A percentile compares a stretch with the other conserved stretches of the same genome.
These are phyloP conservation scores for Bettongia penicillata DNA, from an alignment of 2,113 vertebrate species.

Conservation along the genomic window DNA sequence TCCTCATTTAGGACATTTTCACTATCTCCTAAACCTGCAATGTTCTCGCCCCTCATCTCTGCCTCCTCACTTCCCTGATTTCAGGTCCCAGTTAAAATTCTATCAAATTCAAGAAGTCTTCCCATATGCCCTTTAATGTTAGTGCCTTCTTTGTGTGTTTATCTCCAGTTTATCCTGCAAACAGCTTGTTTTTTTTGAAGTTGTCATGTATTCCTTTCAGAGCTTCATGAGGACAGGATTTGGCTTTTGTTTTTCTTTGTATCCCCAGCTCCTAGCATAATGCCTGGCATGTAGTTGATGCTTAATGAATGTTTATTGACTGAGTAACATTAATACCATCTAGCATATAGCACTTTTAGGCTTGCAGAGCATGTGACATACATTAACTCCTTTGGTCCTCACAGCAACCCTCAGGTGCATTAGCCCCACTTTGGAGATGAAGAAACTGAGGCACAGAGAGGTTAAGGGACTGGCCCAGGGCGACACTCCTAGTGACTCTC, in stretches of 20 bases:
- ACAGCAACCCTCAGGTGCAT: not conserved
- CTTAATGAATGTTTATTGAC: not conserved
- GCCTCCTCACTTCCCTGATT: not conserved
- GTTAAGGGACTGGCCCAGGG: not conserved
- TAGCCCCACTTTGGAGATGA: not conserved
- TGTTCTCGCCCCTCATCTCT: not conserved
- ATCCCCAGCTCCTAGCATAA: not conserved
- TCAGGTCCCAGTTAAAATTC: not conserved
- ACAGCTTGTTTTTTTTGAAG: too few relatives aligned
- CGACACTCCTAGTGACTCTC: not conserved
- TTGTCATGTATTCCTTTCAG: too few relatives aligned
- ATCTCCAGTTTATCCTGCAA: not conserved
- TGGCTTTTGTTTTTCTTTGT: not conserved
- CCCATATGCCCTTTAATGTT: not conserved
- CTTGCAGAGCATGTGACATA: not conserved
- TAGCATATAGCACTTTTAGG: not conserved
- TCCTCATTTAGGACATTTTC: not conserved
- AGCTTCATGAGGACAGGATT: too few relatives aligned
- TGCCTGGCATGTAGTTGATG: not conserved
- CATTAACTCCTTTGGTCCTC: not conserved
- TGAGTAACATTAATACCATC: not conserved
- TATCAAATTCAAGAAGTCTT: not conserved
- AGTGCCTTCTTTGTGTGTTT: not conserved
- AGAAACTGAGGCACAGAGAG: not conserved
- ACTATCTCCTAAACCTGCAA: not conserved